Evolutionary conservation across 2,113 vertebrate genomes (phyloP).

Genomic region (Gobiocypris rarus): DNA sequence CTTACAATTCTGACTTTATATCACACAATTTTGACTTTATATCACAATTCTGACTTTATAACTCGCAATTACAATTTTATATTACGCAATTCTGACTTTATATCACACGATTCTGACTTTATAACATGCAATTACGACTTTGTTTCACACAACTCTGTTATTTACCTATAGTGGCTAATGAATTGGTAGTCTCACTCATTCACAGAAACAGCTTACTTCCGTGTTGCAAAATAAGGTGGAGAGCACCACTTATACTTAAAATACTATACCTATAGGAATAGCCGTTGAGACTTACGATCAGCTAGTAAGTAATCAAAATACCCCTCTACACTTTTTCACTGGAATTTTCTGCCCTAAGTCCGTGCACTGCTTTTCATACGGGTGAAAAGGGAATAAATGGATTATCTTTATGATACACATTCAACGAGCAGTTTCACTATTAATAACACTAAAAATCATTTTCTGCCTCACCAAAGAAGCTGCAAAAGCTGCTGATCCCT

Average conservation of each 20-base stretch:
- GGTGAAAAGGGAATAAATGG: not conserved
- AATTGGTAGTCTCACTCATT: not conserved
- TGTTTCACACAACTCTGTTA: not conserved
- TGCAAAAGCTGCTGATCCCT: conserved; percentile 21
- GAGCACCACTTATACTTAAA: not conserved
- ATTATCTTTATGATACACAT: not conserved
- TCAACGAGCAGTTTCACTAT: not conserved
- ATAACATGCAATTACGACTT: no score
- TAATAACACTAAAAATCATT: conserved; percentile 26
- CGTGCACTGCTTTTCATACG: not conserved
- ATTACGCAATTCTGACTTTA: no score
- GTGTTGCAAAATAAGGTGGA: not conserved
- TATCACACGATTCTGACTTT: no score
- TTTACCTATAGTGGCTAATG: not conserved
- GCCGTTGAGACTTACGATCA: not conserved
- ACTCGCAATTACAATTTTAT: no score
- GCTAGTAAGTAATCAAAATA: not conserved
- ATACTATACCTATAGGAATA: not conserved
- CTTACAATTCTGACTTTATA: no score
- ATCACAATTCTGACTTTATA: no score
- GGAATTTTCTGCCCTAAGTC: not conserved
- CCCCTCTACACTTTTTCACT: not conserved
- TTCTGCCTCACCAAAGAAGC: conserved; percentile 1
- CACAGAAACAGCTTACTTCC: not conserved
- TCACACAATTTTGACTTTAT: no score